Evolutionary conservation across 2,113 vertebrate genomes (phyloP).

Genomic region (Regulus satrapa): DNA sequence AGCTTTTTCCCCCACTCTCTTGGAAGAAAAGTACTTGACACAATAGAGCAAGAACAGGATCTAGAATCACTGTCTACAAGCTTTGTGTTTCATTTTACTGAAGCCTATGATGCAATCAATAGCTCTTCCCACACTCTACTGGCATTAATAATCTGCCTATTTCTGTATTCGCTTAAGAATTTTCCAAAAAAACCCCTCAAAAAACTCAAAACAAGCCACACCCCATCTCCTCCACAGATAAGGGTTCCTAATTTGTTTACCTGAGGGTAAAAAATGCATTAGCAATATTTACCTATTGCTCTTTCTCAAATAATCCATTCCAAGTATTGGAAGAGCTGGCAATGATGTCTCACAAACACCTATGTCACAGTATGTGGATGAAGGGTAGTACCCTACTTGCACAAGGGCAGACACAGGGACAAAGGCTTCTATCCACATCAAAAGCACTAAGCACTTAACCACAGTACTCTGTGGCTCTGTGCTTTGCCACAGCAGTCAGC

Average conservation of each 20-base stretch:
- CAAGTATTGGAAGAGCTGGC: neutral
- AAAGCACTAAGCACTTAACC: neutral
- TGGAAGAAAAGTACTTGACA: neutral
- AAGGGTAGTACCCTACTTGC: neutral
- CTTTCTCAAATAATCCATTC: neutral
- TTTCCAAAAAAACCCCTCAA: neutral
- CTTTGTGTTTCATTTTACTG: neutral
- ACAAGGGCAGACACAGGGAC: neutral
- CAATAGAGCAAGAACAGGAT: neutral
- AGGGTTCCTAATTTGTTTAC: neutral
- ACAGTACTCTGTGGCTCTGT: neutral
- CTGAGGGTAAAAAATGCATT: neutral
- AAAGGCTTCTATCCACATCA: neutral
- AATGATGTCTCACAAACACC: neutral
- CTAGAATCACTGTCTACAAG: neutral
- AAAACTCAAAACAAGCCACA: neutral
- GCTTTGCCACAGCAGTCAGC: neutral
- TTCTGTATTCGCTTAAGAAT: neutral
- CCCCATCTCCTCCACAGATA: fast-evolving
- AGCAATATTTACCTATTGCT: neutral
- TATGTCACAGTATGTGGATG: neutral
- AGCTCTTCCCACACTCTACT: neutral
- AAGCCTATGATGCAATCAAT: neutral
- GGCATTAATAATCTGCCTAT: neutral
- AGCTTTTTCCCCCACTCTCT: neutral